Conservation (phyloP, 2,888 invertebrate genomes). For the Parnassius mnemosyne region DNA sequence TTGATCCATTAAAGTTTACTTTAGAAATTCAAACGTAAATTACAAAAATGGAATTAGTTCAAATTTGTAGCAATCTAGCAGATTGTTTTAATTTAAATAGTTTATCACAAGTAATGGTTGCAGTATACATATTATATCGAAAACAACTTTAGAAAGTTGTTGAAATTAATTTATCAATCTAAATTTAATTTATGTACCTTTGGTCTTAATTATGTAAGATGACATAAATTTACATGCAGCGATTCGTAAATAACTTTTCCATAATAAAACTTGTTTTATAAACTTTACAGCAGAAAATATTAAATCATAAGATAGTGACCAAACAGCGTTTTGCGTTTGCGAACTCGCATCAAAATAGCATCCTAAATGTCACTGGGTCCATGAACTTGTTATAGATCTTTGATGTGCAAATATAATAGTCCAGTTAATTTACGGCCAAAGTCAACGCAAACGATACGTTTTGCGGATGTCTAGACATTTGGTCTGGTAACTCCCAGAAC, state of each 20-base stretch:
- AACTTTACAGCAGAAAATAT: too few species aligned
- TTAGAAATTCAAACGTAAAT: too few species aligned
- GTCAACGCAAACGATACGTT: constrained; percentile 43
- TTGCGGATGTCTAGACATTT: constrained; percentile 45
- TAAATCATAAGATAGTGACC: background rate
- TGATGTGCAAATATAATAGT: constrained; percentile 38
- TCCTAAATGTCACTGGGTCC: constrained; percentile 65
- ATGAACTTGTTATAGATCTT: constrained; percentile 58
- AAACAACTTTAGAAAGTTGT: background rate
- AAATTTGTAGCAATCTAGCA: too few species aligned
- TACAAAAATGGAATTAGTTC: too few species aligned
- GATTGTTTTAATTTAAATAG: too few species aligned
- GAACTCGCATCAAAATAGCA: constrained; percentile 49
- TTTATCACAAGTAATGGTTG: too few species aligned
- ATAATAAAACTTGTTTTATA: too few species aligned
- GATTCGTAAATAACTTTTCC: too few species aligned
- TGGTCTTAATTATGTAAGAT: too few species aligned
- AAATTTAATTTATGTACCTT: too few species aligned
- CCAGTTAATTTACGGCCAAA: constrained; percentile 49
- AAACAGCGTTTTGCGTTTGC: constrained; percentile 13
- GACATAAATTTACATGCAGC: too few species aligned
- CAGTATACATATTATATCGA: background rate
- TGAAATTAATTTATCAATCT: constrained; percentile 8
- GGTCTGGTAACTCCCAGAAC: constrained; percentile 26
- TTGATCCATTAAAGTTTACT: too few species aligned